phyloP scores from a whole-genome alignment of 2,113 vertebrate species.

The Ailuropoda melanoleuca region DNA sequence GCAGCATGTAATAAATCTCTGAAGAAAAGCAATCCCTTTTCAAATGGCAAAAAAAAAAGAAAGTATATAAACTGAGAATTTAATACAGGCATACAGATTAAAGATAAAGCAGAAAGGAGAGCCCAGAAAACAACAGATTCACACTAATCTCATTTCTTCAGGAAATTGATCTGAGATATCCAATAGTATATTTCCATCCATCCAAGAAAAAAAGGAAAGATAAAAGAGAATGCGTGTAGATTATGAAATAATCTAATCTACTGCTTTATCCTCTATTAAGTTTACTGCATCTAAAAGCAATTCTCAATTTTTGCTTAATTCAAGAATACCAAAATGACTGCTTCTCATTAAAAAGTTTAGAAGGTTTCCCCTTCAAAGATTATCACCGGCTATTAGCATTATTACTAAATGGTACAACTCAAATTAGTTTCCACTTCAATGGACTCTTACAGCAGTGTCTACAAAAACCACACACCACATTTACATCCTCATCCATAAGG shows the following conservation, averaged over 20 bases:
- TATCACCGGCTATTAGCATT: background rate
- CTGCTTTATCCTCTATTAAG: constrained; percentile 31
- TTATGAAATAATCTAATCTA: constrained; percentile 24
- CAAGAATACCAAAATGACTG: background rate
- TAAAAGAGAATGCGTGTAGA: background rate
- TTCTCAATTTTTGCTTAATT: constrained; percentile 37
- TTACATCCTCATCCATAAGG: background rate
- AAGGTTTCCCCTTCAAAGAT: constrained; percentile 1
- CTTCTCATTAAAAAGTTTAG: constrained; percentile 36
- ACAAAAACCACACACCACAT: background rate
- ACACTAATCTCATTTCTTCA: constrained; percentile 13
- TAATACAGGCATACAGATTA: background rate
- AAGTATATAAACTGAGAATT: background rate
- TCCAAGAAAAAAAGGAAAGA: background rate
- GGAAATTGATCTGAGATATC: background rate
- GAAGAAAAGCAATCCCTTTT: constrained; percentile 1
- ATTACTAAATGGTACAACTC: constrained; percentile 13
- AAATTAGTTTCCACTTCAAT: constrained; percentile 31
- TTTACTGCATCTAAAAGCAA: constrained; percentile 43
- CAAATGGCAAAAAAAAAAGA: background rate
- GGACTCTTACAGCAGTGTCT: background rate
- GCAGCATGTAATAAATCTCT: background rate
- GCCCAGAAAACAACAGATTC: background rate
- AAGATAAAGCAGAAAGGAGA: constrained; percentile 25
- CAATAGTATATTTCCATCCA: constrained; percentile 34